Evolutionary conservation across 2,888 invertebrate species (phyloP), one percentile per base, ranked within the genome.

Genomic region (Anorthoa munda): DNA sequence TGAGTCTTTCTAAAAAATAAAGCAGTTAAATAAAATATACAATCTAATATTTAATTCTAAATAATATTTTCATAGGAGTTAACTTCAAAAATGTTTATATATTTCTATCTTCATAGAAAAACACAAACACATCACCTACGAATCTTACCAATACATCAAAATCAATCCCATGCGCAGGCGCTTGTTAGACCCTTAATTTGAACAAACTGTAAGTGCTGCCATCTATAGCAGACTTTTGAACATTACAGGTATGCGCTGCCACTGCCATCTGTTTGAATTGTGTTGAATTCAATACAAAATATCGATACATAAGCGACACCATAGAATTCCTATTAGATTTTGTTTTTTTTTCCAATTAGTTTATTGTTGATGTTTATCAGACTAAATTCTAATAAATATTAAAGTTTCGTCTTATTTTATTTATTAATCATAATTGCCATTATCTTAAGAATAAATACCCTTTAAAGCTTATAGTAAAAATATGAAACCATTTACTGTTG

Each of bases 191-290:
- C 13, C 13, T 13, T 2, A 18, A 21, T 63, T 26, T 39, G 23
- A 66, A 61, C 23, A 50, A 13, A 31, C 13, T 12, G 0, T 51
- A 11, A 51, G 60, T 86, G 69, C 79, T 76, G 88, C 82, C 84
- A 82, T 77, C 86, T 86, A 75, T 74, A 72, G 17, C 23, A 46
- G n/a, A 50, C 23, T 31, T 31, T 3, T 31, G 0, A 39, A 45
- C 11, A 26, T 11, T 58, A 46, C 0, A 39, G 21, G 13, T 46
- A 17, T 39, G 31, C n/a, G 46, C 59, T 23, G 11, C 45, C 21
- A 18, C 61, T 64, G 88, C 88, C 86, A 86, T 84, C 86, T 86
- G 15, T 76, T 59, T 58, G 66, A 68, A 48, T 69, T 58, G 7
- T 12, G 11, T 45, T 26, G 70, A 55, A 80, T 65, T 63, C 0